Conservation (phyloP, 92 coral and sea anemone genomes). For the Paragorgia papillata region DNA sequence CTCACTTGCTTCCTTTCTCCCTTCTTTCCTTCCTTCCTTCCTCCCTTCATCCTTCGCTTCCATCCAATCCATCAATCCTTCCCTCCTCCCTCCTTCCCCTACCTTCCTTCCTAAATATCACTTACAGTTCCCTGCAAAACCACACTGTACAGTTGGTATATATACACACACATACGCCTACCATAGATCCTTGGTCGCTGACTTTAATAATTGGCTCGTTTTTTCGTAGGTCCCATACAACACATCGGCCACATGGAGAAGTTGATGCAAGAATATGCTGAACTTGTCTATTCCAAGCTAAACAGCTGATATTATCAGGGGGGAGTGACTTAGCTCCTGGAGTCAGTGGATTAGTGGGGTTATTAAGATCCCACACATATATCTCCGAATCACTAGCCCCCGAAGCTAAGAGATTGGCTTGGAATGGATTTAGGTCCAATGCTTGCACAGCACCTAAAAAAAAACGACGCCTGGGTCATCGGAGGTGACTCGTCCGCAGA, state of each 20-base stretch:
- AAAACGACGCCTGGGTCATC: no score
- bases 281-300: slow-evolving; percentile 97
- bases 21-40: no score
- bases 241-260: slow-evolving; percentile 96
- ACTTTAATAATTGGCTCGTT: slow-evolving; percentile 98
- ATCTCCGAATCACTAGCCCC: slow-evolving; percentile 99
- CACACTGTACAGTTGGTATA: no score
- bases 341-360: slow-evolving; percentile 77
- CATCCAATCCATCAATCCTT: no score
- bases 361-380: slow-evolving; percentile 94
- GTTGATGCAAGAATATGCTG: slow-evolving; percentile 94
- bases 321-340: slow-evolving; percentile 96
- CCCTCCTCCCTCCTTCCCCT: no score
- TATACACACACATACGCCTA: no score
- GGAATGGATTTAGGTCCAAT: slow-evolving; percentile 92
- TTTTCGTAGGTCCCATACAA: slow-evolving; percentile 95
- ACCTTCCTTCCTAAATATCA: no score
- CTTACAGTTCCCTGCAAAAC: neutral
- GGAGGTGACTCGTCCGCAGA: no score
- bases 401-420: slow-evolving; percentile 86
- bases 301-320: slow-evolving; percentile 91
- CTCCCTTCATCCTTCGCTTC: no score
- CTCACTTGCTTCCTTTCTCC: no score
- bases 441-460: slow-evolving; percentile 94
- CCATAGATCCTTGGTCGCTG: slow-evolving; percentile 96